A percentile compares a stretch with the other conserved stretches of the same genome.
These are phyloP conservation scores for Aphidius ervi DNA, from an alignment of 1,140 invertebrate species.

Conservation along the genomic window DNA sequence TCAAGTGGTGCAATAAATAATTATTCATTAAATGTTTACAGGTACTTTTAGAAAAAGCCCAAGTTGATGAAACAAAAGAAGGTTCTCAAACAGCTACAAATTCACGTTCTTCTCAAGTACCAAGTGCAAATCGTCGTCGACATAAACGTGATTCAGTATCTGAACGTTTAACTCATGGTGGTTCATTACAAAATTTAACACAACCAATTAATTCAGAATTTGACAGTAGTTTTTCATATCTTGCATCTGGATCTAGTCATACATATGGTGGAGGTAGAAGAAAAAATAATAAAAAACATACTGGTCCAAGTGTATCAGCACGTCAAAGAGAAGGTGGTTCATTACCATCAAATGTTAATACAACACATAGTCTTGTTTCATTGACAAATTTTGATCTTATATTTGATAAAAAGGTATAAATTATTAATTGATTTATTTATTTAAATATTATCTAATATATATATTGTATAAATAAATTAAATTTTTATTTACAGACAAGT, in stretches of 20 bases:
- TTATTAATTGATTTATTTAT: constrained; percentile 3
- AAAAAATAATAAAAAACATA: constrained; percentile 42
- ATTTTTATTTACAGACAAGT: constrained; percentile 31
- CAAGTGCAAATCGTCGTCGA: constrained; percentile 44
- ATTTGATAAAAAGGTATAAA: constrained; percentile 48
- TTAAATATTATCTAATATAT: constrained; percentile 4
- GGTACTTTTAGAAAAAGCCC: constrained; percentile 59
- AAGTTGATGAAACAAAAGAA: constrained; percentile 57
- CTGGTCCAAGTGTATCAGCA: constrained; percentile 55
- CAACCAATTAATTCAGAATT: constrained; percentile 48
- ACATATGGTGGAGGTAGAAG: constrained; percentile 41
- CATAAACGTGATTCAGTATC: constrained; percentile 53
- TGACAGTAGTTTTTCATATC: constrained; percentile 45
- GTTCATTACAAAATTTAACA: constrained; percentile 58
- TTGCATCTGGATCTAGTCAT: constrained; percentile 43
- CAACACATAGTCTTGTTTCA: constrained; percentile 48
- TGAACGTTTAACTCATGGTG: constrained; percentile 56
- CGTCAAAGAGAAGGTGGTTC: constrained; percentile 65
- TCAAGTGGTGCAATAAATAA: neutral
- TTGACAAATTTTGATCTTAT: constrained; percentile 46
- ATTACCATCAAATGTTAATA: constrained; percentile 59
- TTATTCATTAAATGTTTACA: constrained; percentile 28
- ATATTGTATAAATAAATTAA: too few species aligned
- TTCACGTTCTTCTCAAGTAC: constrained; percentile 37
- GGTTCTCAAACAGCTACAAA: constrained; percentile 43